These are phyloP conservation scores for Agapornis canus DNA, from an alignment of 2,797 vertebrate genomes.

Conservation along the genomic window DNA sequence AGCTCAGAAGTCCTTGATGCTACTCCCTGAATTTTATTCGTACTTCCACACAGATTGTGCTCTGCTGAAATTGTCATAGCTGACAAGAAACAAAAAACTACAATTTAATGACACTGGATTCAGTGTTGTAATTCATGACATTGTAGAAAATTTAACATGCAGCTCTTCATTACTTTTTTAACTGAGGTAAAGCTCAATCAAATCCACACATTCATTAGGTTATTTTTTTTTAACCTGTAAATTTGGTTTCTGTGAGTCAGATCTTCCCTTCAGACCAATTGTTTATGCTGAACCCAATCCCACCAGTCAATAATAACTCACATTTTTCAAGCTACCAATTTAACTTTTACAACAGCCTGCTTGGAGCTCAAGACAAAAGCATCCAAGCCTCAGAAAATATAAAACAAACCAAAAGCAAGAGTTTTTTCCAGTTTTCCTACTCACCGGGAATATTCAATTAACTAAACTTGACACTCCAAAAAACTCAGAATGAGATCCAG, in stretches of 20 bases:
- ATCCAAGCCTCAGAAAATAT: conserved; percentile 29
- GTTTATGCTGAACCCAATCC: conserved; percentile 61
- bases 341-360: conserved; percentile 10
- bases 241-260: conserved; percentile 48
- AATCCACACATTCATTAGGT: background rate
- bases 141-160: conserved; percentile 61
- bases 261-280: conserved; percentile 50
- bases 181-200: conserved; percentile 66
- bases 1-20: conserved; percentile 82
- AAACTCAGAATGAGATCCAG: conserved; percentile 59
- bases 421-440: background rate
- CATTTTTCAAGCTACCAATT: conserved; percentile 42
- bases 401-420: conserved; percentile 20
- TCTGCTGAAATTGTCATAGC: conserved; percentile 72
- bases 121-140: conserved; percentile 66
- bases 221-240: background rate
- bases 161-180: conserved; percentile 72
- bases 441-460: conserved; percentile 49
- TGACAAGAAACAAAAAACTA: conserved; percentile 73
- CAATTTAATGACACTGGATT: conserved; percentile 72
- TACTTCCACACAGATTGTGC: conserved; percentile 71
- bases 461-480: conserved; percentile 51
- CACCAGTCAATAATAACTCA: conserved; percentile 65
- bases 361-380: conserved; percentile 48
- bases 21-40: conserved; percentile 81